Evolutionary conservation across 2,888 invertebrate genomes (phyloP).

Genomic region (Eupithecia inturbata): DNA sequence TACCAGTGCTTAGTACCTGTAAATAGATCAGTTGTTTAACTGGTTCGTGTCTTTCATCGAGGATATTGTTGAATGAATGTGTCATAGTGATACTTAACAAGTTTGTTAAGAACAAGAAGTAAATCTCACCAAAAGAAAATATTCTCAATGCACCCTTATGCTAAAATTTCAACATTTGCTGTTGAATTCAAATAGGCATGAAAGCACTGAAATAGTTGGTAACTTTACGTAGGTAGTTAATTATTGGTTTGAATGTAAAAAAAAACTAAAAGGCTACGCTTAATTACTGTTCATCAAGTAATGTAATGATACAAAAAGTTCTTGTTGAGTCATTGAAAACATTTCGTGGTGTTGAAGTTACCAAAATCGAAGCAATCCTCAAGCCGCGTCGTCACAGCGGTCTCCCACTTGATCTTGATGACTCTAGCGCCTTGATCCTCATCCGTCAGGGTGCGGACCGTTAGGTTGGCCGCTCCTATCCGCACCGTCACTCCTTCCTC

Average conservation of each 20-base stretch:
- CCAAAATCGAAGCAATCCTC: slow-evolving; percentile 82
- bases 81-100: no score
- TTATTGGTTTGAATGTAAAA: no score
- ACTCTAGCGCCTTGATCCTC: slow-evolving; percentile 58
- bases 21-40: slow-evolving; percentile 32
- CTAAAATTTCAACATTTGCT: no score
- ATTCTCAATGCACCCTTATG: no score
- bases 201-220: no score
- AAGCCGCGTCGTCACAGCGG: slow-evolving; percentile 57
- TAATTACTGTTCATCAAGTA: neutral
- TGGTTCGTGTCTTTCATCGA: neutral
- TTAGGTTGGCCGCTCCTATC: slow-evolving; percentile 63
- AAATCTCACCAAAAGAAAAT: no score
- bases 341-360: neutral
- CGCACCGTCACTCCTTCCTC: slow-evolving; percentile 64
- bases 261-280: no score
- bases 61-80: neutral
- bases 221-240: no score
- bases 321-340: neutral
- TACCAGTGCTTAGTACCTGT: slow-evolving; percentile 85
- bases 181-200: no score
- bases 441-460: slow-evolving; percentile 63
- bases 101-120: no score
- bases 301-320: no score
- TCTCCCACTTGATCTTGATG: slow-evolving; percentile 70